Evolutionary conservation across 2,888 invertebrate genomes (phyloP).

Genomic region (Lamellibrachia columna): DNA sequence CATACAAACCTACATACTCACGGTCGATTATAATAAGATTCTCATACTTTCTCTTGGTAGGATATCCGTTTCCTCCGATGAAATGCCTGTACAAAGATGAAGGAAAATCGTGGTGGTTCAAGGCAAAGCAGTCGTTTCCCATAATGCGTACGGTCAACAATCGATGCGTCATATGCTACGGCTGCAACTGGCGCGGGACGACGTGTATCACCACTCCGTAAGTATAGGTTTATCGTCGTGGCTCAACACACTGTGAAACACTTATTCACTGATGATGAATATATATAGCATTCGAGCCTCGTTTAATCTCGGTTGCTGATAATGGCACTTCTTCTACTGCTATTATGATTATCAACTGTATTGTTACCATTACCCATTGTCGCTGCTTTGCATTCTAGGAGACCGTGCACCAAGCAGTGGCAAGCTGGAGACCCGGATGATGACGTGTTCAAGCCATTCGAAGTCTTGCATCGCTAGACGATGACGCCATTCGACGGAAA

Average conservation of each 20-base stretch:
- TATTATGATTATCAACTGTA: too few relatives aligned
- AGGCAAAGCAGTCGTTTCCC: not conserved
- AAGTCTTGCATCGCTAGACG: not conserved
- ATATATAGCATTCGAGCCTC: too few relatives aligned
- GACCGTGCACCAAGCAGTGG: not conserved
- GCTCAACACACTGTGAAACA: not conserved
- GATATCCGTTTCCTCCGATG: conserved; percentile 3
- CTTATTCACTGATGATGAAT: too few relatives aligned
- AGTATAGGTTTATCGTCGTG: not conserved
- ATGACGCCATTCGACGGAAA: not conserved
- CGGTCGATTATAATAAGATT: not conserved
- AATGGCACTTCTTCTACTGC: too few relatives aligned
- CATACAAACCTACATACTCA: not conserved
- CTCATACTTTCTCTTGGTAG: not conserved
- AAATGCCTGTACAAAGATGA: not conserved
- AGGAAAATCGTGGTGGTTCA: not conserved
- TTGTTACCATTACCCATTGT: too few relatives aligned
- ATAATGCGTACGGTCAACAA: not conserved
- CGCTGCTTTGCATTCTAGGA: not conserved
- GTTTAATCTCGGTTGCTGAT: too few relatives aligned
- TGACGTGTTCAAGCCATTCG: not conserved
- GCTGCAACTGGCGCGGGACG: not conserved
- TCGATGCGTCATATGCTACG: not conserved
- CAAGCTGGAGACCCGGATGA: not conserved
- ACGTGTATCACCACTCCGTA: not conserved